phyloP scores from a whole-genome alignment of 1,140 invertebrate genomes.

The Alviniconcha marisindica region DNA sequence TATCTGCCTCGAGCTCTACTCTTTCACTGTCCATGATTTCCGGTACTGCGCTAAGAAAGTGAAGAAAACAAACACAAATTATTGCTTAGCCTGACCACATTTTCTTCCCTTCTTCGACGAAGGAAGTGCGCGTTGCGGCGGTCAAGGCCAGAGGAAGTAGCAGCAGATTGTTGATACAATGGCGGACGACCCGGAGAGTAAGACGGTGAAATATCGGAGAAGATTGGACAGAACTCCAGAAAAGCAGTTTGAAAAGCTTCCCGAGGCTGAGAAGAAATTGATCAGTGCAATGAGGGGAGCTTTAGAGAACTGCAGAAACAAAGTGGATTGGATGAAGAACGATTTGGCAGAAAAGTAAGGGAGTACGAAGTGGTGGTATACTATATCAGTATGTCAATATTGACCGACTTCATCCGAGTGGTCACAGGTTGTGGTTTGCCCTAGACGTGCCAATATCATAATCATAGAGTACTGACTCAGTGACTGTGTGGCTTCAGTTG shows the following conservation, averaged over 20 bases:
- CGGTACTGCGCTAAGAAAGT: not conserved
- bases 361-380: too few relatives aligned
- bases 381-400: slow-evolving; percentile 16
- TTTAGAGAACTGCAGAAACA: slow-evolving; percentile 42
- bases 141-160: not conserved
- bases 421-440: slow-evolving; percentile 24
- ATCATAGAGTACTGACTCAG: too few relatives aligned
- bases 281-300: slow-evolving; percentile 40
- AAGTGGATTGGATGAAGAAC: slow-evolving; percentile 45
- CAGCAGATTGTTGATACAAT: slow-evolving; percentile 34
- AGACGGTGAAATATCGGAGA: slow-evolving; percentile 39
- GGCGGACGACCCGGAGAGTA: slow-evolving; percentile 14
- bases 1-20: slow-evolving; percentile 36
- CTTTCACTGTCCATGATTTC: slow-evolving; percentile 7
- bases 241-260: slow-evolving; percentile 45
- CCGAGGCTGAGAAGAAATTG: slow-evolving; percentile 46
- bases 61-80: not conserved
- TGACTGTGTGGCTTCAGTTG: too few relatives aligned
- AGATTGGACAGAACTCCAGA: slow-evolving; percentile 51
- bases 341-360: slow-evolving; percentile 37
- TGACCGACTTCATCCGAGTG: not conserved
- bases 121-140: not conserved
- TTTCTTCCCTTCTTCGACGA: not conserved
- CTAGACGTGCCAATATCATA: too few relatives aligned
- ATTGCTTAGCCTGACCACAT: not conserved